Percentiles rank a stretch among this genome's conserved stretches.
Evolutionary conservation across 1,140 invertebrate species (phyloP).

Genomic region (Ericerus pela): DNA sequence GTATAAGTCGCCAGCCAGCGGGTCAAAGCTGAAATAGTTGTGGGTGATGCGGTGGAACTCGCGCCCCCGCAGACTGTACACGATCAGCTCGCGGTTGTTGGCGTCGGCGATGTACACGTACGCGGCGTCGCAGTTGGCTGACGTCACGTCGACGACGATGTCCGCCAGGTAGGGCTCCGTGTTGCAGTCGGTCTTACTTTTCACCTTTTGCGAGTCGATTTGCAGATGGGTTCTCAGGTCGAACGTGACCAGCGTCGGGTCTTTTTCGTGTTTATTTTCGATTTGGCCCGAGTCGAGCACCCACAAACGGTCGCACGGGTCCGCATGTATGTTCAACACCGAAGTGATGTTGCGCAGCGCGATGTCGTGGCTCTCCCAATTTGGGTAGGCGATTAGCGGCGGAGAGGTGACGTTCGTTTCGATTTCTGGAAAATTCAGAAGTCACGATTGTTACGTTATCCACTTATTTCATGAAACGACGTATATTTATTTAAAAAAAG

Average conservation of each 20-base stretch:
- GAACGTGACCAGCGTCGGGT: conserved; percentile 49
- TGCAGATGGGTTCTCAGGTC: conserved; percentile 50
- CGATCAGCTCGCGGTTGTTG: conserved; percentile 50
- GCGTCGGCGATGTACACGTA: conserved; percentile 58
- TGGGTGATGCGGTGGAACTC: conserved; percentile 57
- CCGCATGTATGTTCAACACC: conserved; percentile 33
- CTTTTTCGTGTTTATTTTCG: conserved; percentile 36
- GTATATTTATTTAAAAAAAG: too few relatives aligned
- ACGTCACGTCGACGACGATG: conserved; percentile 51
- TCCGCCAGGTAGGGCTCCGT: conserved; percentile 54
- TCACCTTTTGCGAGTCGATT: conserved; percentile 43
- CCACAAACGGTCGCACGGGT: conserved; percentile 59
- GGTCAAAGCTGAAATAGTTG: conserved; percentile 67
- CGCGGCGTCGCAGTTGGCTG: conserved; percentile 49
- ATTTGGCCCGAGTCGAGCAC: conserved; percentile 53
- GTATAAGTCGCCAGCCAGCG: conserved; percentile 47
- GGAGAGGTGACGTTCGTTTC: conserved; percentile 33
- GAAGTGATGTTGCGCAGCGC: conserved; percentile 40
- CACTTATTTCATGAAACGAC: too few relatives aligned
- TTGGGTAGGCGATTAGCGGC: conserved; percentile 56
- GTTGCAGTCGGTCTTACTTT: conserved; percentile 44
- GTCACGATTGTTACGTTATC: too few relatives aligned
- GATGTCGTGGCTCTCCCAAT: conserved; percentile 34
- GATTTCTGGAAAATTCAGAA: neutral
- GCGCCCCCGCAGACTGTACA: conserved; percentile 53